Evolutionary conservation across 2,888 invertebrate genomes (phyloP).

Genomic region (Thalpophila matura): DNA sequence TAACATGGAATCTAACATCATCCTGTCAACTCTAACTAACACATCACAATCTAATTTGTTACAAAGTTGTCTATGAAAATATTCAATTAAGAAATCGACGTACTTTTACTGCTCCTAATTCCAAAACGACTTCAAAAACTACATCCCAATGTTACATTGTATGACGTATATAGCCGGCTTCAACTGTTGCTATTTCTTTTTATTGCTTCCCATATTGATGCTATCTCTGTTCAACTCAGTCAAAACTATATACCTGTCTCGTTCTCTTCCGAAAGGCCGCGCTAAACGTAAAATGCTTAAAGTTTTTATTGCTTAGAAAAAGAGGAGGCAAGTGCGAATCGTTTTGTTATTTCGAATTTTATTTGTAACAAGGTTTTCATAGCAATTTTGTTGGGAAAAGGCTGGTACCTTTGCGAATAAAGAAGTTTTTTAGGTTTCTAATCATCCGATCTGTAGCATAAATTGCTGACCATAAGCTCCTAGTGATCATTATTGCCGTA

Average conservation of each 20-base stretch:
- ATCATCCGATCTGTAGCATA: no score
- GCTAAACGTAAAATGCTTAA: slow-evolving; percentile 68
- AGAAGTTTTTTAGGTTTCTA: background rate
- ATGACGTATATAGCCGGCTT: slow-evolving; percentile 69
- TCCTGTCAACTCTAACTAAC: background rate
- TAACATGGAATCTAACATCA: no score
- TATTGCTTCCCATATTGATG: slow-evolving; percentile 58
- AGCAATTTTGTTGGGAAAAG: background rate
- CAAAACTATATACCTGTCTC: slow-evolving; percentile 58
- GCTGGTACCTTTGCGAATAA: background rate
- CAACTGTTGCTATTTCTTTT: slow-evolving; percentile 72
- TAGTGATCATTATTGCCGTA: no score
- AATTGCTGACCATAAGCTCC: no score
- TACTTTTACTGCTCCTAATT: no score
- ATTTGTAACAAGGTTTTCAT: slow-evolving; percentile 15
- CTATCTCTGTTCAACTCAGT: slow-evolving; percentile 57
- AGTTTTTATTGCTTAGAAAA: slow-evolving; percentile 76
- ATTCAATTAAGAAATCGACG: slow-evolving; percentile 15
- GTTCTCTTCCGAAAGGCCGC: slow-evolving; percentile 60
- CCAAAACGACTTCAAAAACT: slow-evolving; percentile 40
- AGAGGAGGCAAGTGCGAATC: slow-evolving; percentile 59
- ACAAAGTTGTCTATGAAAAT: background rate
- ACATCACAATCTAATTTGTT: background rate
- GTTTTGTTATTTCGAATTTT: slow-evolving; percentile 42
- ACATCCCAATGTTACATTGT: slow-evolving; percentile 67